A percentile compares a stretch with the other conserved stretches of the same genome.
These are phyloP conservation scores for Neopelma chrysocephalum DNA, from an alignment of 2,797 vertebrate genomes.

Conservation along the genomic window DNA sequence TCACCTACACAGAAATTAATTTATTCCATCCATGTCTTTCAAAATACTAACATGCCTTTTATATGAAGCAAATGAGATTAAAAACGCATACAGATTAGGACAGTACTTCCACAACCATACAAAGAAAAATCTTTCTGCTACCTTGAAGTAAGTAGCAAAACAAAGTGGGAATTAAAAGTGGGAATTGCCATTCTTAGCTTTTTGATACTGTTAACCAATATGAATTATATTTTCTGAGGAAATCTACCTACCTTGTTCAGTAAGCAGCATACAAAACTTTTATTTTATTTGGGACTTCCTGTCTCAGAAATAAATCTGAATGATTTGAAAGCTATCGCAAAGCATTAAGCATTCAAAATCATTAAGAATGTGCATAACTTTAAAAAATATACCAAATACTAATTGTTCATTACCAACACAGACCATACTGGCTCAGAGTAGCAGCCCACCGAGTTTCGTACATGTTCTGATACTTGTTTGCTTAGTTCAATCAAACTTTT, in stretches of 20 bases:
- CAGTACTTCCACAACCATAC: background rate
- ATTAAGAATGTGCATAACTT: background rate
- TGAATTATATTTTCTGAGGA: background rate
- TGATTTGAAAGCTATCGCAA: background rate
- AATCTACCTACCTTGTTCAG: background rate
- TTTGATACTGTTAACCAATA: background rate
- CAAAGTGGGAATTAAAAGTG: background rate
- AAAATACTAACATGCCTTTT: background rate
- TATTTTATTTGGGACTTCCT: background rate
- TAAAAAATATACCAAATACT: background rate
- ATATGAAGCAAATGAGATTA: background rate
- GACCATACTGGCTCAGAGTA: background rate
- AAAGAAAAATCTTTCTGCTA: background rate
- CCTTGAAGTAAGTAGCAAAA: background rate
- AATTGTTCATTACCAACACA: background rate
- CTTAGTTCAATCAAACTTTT: background rate
- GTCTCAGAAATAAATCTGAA: constrained; percentile 3
- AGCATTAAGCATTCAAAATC: background rate
- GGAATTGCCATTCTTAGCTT: background rate
- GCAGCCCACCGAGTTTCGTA: background rate
- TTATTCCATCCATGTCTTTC: background rate
- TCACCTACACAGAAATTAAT: background rate
- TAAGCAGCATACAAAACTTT: background rate
- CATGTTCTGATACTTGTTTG: background rate
- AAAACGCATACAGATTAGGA: background rate